Conservation (phyloP, 2,888 invertebrate genomes). For the Thera obeliscata region DNA sequence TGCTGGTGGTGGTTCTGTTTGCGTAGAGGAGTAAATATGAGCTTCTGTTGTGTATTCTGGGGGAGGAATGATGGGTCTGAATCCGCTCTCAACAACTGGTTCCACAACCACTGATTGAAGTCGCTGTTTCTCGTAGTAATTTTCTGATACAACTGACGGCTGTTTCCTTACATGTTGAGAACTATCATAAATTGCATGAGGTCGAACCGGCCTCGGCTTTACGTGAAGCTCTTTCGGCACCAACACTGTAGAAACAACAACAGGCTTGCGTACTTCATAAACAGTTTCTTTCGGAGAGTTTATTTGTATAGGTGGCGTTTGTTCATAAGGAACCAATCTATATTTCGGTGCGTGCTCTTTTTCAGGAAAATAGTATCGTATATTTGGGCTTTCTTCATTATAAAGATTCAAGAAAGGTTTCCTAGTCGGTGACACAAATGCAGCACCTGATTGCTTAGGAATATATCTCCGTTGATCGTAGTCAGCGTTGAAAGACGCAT, state of each 20-base stretch:
- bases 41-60: conserved; percentile 52
- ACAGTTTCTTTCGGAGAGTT: conserved; percentile 47
- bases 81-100: conserved; percentile 70
- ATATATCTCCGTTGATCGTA: conserved; percentile 57
- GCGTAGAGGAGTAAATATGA: conserved; percentile 51
- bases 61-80: conserved; percentile 66
- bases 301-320: conserved; percentile 71
- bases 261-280: conserved; percentile 58
- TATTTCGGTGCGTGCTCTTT: conserved; percentile 69
- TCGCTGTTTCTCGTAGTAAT: conserved; percentile 70
- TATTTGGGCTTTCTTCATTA: conserved; percentile 59
- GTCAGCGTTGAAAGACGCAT: conserved; percentile 53
- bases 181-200: conserved; percentile 59
- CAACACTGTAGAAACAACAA: conserved; percentile 52
- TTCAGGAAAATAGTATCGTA: conserved; percentile 71
- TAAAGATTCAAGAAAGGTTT: conserved; percentile 67
- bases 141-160: conserved; percentile 68
- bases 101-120: conserved; percentile 49
- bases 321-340: conserved; percentile 80
- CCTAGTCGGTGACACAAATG: conserved; percentile 54
- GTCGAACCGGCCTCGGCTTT: conserved; percentile 64
- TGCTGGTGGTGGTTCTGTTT: conserved; percentile 43
- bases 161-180: conserved; percentile 58
- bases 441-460: conserved; percentile 54
- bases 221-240: conserved; percentile 65